phyloP scores from a whole-genome alignment of 2,797 vertebrate species.

The Ptychadena robeensis region DNA sequence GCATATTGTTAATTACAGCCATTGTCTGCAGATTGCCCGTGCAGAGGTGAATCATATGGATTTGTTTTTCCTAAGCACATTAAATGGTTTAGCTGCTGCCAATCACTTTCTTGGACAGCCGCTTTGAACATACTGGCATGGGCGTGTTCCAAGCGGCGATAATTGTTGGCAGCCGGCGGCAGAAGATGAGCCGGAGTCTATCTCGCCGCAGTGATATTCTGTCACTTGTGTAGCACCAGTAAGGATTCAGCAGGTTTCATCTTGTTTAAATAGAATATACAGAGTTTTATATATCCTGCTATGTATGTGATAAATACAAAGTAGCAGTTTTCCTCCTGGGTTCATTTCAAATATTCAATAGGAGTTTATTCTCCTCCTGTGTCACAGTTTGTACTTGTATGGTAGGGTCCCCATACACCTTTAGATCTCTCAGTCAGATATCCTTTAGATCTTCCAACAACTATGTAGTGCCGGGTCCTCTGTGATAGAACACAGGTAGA shows the following conservation, averaged over 20 bases:
- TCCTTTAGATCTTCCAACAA: too few species aligned
- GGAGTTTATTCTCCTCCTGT: too few species aligned
- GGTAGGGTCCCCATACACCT: too few species aligned
- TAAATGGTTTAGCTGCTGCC: conserved; percentile 14
- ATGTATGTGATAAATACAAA: too few species aligned
- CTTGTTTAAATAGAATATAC: conserved; percentile 16
- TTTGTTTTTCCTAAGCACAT: conserved; percentile 29
- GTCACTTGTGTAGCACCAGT: neutral
- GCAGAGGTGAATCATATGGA: conserved; percentile 27
- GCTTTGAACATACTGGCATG: conserved; percentile 42
- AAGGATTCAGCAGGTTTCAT: neutral
- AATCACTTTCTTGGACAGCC: conserved; percentile 10
- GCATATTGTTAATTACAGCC: conserved; percentile 15
- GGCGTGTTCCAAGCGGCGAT: conserved; percentile 19
- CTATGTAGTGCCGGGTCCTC: too few species aligned
- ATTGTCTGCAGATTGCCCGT: conserved; percentile 29
- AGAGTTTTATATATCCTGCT: neutral
- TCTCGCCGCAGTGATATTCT: neutral
- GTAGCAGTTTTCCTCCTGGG: too few species aligned
- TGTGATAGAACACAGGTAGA: too few species aligned
- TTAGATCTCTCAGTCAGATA: too few species aligned
- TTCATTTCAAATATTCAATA: too few species aligned
- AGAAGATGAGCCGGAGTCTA: neutral
- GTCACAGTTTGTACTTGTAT: too few species aligned
- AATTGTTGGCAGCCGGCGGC: conserved; percentile 43